These are phyloP conservation scores for Drosophila insularis DNA, from an alignment of 1,140 invertebrate species.

Conservation along the genomic window DNA sequence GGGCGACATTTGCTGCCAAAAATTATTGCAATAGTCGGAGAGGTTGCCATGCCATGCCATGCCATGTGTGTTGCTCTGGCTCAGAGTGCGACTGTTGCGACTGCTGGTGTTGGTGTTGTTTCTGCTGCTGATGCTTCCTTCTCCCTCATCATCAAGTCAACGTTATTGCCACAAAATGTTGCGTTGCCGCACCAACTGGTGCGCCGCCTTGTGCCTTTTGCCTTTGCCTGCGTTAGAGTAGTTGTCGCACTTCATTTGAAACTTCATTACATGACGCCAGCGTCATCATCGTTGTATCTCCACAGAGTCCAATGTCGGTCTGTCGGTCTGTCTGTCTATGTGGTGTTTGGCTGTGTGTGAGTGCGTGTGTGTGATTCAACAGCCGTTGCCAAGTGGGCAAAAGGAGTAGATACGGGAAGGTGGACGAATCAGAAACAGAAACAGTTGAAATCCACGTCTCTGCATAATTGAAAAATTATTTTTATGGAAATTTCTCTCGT, in stretches of 20 bases:
- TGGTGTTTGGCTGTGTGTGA: constrained; percentile 2
- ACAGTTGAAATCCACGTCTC: constrained; percentile 50
- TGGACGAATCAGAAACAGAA: constrained; percentile 10
- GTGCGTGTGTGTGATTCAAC: constrained; percentile 33
- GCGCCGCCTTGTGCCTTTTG: constrained; percentile 10
- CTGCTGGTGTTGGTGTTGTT: no score
- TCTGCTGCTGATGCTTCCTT: neutral
- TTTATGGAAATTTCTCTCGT: constrained; percentile 64
- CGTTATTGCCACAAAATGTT: constrained; percentile 77
- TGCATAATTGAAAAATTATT: constrained; percentile 77
- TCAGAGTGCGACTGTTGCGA: no score
- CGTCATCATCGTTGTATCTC: constrained; percentile 6
- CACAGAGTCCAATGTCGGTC: neutral
- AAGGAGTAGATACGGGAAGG: neutral
- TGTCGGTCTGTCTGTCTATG: neutral
- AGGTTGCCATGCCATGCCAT: constrained; percentile 40
- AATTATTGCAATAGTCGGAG: constrained; percentile 60
- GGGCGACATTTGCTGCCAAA: constrained; percentile 67
- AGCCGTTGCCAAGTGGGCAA: constrained; percentile 52
- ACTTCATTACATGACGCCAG: constrained; percentile 66
- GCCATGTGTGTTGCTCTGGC: constrained; percentile 38
- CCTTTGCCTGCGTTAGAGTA: constrained; percentile 54
- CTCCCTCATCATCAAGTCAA: constrained; percentile 31
- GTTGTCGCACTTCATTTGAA: constrained; percentile 78
- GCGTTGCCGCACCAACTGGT: constrained; percentile 52